phyloP scores from a whole-genome alignment of 2,888 invertebrate genomes.

The Gnatocerus cornutus region DNA sequence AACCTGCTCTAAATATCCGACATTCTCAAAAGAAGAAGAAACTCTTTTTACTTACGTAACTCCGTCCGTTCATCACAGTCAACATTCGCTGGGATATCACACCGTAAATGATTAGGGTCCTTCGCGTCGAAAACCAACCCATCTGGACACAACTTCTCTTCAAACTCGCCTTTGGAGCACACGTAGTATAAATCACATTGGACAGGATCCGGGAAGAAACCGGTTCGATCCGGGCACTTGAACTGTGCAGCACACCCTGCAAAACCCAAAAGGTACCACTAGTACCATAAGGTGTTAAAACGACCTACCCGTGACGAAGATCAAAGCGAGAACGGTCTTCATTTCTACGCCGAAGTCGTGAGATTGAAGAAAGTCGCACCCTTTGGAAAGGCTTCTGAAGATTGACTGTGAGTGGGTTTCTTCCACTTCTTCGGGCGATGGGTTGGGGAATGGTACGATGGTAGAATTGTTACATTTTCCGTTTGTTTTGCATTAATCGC shows the following conservation, averaged over 20 bases:
- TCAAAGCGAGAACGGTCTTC: constrained; percentile 2
- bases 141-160: constrained; percentile 83
- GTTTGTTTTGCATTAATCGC: neutral
- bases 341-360: neutral
- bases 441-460: constrained; percentile 11
- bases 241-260: constrained; percentile 68
- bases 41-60: constrained; percentile 37
- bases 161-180: constrained; percentile 79
- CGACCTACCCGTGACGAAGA: constrained; percentile 10
- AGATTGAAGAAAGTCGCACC: constrained; percentile 23
- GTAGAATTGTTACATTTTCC: neutral
- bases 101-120: constrained; percentile 81
- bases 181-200: constrained; percentile 88
- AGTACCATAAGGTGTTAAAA: neutral
- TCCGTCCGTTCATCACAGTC: constrained; percentile 74
- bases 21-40: neutral
- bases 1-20: neutral
- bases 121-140: constrained; percentile 84
- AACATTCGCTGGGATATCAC: constrained; percentile 85
- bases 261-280: neutral
- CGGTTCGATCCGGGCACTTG: constrained; percentile 81
- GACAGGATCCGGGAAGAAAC: constrained; percentile 82
- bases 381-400: constrained; percentile 17
- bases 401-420: constrained; percentile 5
- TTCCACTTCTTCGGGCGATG: neutral